phyloP scores from a whole-genome alignment of 2,888 invertebrate genomes.

The Aleiodes leptofemur region DNA sequence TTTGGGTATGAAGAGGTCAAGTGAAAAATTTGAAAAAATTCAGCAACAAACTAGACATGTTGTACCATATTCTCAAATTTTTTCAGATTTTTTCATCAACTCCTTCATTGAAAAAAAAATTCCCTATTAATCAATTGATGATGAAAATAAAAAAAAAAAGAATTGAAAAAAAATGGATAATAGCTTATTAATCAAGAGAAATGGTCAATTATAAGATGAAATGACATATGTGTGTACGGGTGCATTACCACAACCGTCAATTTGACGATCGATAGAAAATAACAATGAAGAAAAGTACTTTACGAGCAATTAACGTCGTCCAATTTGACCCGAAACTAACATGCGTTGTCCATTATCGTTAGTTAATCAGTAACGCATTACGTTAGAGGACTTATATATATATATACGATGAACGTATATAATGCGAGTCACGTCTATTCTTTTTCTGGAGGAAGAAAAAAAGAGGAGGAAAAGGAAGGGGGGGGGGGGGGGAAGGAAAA shows the following conservation, averaged over 20 bases:
- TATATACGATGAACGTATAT: slow-evolving; percentile 37
- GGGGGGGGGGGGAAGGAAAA: background rate
- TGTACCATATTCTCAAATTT: too few species aligned
- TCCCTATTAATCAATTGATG: too few species aligned
- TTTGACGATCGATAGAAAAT: slow-evolving; percentile 19
- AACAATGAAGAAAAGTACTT: slow-evolving; percentile 47
- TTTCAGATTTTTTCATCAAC: too few species aligned
- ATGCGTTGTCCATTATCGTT: slow-evolving; percentile 56
- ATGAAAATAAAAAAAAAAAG: too few species aligned
- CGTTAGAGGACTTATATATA: slow-evolving; percentile 39
- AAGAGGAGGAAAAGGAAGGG: background rate
- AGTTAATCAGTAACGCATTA: slow-evolving; percentile 49
- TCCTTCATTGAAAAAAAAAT: too few species aligned
- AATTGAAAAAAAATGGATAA: background rate
- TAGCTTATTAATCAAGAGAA: slow-evolving; percentile 18
- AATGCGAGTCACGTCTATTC: slow-evolving; percentile 40
- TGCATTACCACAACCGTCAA: slow-evolving; percentile 14
- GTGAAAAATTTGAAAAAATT: background rate
- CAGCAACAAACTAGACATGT: too few species aligned
- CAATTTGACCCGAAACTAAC: slow-evolving; percentile 52
- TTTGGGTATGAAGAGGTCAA: too few species aligned
- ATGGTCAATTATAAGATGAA: slow-evolving; percentile 5
- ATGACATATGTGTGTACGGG: slow-evolving; percentile 39
- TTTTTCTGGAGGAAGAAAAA: slow-evolving; percentile 4
- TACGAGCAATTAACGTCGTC: slow-evolving; percentile 51